Conservation (phyloP, 2,888 invertebrate genomes). For the Lumbricus terrestris region DNA sequence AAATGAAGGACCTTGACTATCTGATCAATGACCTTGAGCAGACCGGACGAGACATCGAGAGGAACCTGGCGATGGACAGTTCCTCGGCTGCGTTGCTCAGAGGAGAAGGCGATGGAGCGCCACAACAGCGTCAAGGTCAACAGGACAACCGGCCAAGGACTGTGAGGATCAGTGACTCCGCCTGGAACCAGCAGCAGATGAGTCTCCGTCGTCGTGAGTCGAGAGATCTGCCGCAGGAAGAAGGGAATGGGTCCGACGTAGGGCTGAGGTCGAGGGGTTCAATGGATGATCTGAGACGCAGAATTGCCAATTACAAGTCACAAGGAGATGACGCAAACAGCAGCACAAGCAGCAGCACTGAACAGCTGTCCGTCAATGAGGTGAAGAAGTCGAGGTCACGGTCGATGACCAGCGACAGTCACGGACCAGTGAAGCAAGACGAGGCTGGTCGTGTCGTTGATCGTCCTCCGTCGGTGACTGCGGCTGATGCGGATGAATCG, state of each 20-base stretch:
- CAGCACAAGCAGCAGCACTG: neutral
- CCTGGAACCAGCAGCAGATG: neutral
- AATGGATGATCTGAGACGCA: neutral
- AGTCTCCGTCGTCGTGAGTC: too few species aligned
- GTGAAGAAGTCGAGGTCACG: neutral
- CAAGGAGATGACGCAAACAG: neutral
- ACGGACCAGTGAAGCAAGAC: neutral
- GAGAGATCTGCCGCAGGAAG: too few species aligned
- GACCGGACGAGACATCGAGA: neutral
- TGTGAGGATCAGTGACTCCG: neutral
- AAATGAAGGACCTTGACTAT: neutral
- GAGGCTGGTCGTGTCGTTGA: neutral
- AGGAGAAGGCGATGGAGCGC: neutral
- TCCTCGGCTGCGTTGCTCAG: neutral
- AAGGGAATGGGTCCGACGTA: too few species aligned
- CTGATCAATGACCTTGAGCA: conserved; percentile 5
- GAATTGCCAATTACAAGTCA: conserved; percentile 6
- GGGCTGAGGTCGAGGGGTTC: too few species aligned
- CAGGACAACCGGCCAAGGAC: neutral
- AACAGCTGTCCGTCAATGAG: neutral
- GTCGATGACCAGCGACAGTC: neutral
- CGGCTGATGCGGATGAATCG: neutral
- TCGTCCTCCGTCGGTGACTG: neutral
- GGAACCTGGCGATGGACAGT: neutral
- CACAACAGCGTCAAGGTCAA: neutral